phyloP scores from a whole-genome alignment of 1,140 invertebrate genomes.

The Dendrolimus kikuchii region DNA sequence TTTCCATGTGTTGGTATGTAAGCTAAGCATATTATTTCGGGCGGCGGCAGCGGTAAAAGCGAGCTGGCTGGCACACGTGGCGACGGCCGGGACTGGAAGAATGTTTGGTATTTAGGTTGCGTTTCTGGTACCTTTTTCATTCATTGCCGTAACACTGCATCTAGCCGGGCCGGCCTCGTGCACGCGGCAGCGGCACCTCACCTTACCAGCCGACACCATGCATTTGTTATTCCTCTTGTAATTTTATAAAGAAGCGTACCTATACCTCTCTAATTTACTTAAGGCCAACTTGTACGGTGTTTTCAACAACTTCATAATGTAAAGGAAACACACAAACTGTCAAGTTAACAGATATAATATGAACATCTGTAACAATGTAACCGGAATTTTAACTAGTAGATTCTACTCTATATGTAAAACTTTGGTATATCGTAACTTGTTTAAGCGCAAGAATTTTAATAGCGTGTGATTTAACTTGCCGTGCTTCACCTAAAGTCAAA shows the following conservation, averaged over 20 bases:
- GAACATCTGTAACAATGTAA: conserved; percentile 6
- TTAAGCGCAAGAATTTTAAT: conserved; percentile 5
- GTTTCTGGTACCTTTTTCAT: conserved; percentile 66
- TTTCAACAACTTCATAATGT: conserved; percentile 6
- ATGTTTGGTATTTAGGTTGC: conserved; percentile 68
- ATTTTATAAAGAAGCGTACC: no score
- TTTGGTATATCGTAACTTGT: conserved; percentile 6
- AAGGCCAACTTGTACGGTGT: background rate
- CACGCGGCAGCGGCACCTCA: conserved; percentile 13
- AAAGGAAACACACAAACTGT: conserved; percentile 9
- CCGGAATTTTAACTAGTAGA: conserved; percentile 10
- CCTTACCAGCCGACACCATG: conserved; percentile 17
- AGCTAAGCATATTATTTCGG: conserved; percentile 49
- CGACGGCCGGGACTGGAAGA: conserved; percentile 49
- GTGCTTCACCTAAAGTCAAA: background rate
- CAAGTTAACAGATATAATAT: conserved; percentile 11
- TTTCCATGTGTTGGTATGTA: conserved; percentile 37
- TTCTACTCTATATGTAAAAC: background rate
- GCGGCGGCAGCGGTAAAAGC: conserved; percentile 52
- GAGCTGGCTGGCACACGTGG: conserved; percentile 48
- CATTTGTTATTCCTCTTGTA: background rate
- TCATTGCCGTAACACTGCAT: conserved; percentile 63
- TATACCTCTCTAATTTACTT: background rate
- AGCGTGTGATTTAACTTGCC: conserved; percentile 1
- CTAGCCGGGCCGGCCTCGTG: conserved; percentile 24